Evolutionary conservation across 2,888 invertebrate species (phyloP).

Genomic region (Galerucella calmariensis): DNA sequence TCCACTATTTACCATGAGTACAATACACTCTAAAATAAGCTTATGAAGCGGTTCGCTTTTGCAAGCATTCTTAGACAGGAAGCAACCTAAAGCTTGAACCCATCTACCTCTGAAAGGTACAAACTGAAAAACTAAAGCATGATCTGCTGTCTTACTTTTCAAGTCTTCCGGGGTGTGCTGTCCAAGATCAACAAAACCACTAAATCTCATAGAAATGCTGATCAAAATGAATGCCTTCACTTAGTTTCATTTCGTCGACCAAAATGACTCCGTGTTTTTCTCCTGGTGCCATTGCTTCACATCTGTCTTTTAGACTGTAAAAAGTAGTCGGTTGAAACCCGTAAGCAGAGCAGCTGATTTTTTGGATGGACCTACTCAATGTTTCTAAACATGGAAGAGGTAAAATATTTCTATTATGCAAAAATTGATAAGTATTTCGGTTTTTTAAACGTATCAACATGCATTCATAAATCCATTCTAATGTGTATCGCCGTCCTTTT

Average conservation of each 20-base stretch:
- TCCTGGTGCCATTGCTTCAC: too few species aligned
- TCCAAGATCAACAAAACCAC: too few species aligned
- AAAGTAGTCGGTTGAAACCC: too few species aligned
- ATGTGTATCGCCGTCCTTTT: neutral
- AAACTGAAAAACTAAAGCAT: neutral
- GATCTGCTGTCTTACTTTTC: neutral
- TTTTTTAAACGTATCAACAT: neutral
- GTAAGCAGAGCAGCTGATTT: neutral
- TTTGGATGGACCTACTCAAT: neutral
- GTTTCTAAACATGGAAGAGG: slow-evolving; percentile 2
- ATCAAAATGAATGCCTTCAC: too few species aligned
- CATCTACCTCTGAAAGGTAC: neutral
- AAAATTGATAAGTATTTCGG: neutral
- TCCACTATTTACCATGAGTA: too few species aligned
- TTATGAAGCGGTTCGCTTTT: too few species aligned
- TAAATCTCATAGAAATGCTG: too few species aligned
- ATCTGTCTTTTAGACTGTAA: too few species aligned
- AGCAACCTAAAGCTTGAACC: neutral
- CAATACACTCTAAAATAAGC: too few species aligned
- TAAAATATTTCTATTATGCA: slow-evolving; percentile 4
- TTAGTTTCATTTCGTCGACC: too few species aligned
- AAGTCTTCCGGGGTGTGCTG: too few species aligned
- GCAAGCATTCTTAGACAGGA: neutral
- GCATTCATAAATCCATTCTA: neutral
- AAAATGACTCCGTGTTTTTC: too few species aligned